Conservation (phyloP, 1,140 invertebrate genomes). For the Lasioglossum albipes region DNA sequence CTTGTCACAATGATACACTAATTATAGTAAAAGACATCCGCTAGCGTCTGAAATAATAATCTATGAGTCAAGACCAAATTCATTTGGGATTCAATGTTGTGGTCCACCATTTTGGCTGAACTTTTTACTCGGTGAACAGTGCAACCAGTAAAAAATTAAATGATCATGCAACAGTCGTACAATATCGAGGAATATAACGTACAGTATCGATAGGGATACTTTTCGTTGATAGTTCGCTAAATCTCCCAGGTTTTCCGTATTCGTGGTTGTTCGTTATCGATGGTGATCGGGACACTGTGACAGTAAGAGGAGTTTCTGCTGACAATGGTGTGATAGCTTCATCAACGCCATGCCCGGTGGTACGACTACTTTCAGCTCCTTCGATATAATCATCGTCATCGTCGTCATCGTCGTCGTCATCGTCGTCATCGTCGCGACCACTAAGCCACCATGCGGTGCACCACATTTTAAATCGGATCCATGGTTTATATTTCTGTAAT, state of each 20-base stretch:
- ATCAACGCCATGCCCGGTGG: constrained; percentile 86
- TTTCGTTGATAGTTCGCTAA: constrained; percentile 72
- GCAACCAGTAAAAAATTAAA: background rate
- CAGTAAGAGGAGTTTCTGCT: constrained; percentile 91
- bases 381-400: constrained; percentile 86
- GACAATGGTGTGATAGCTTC: constrained; percentile 87
- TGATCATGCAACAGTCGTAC: constrained; percentile 3
- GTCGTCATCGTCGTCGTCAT: constrained; percentile 82
- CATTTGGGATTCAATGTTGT: too few relatives aligned
- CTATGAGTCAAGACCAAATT: too few relatives aligned
- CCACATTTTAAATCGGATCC: constrained; percentile 86
- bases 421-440: constrained; percentile 88
- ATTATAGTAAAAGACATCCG: too few relatives aligned
- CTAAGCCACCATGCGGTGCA: constrained; percentile 93
- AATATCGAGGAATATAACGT: constrained; percentile 41
- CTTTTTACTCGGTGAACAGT: background rate
- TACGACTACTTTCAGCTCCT: constrained; percentile 84
- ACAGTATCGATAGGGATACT: constrained; percentile 80
- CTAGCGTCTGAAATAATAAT: too few relatives aligned
- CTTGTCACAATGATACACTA: too few relatives aligned
- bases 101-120: background rate
- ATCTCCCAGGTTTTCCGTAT: constrained; percentile 67
- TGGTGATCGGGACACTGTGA: constrained; percentile 90
- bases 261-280: constrained; percentile 83
- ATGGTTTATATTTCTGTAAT: constrained; percentile 79